Evolutionary conservation across 2,113 vertebrate genomes (phyloP).

Genomic region (Colaptes auratus): DNA sequence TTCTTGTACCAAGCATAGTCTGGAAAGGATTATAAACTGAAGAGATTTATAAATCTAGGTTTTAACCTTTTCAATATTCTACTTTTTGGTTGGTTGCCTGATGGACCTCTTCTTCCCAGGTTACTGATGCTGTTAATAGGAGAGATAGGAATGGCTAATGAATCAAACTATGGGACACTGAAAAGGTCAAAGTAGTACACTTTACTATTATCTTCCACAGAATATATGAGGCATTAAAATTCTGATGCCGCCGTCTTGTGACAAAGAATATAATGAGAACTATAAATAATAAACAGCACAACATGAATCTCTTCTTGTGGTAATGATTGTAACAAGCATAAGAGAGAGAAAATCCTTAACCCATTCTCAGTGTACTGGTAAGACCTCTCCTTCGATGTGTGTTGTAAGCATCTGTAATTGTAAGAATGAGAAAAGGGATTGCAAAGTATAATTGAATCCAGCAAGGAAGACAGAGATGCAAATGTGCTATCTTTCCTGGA

Average conservation of each 20-base stretch:
- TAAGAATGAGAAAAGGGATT: background rate
- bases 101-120: conserved; percentile 31
- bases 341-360: conserved; percentile 45
- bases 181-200: conserved; percentile 73
- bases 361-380: background rate
- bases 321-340: conserved; percentile 56
- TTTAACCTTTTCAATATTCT: conserved; percentile 72
- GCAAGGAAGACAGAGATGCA: background rate
- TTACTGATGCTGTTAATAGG: conserved; percentile 63
- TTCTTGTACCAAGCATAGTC: conserved; percentile 42
- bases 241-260: conserved; percentile 55
- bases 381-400: background rate
- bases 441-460: background rate
- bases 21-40: conserved; percentile 62
- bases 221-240: conserved; percentile 77
- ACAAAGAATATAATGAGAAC: conserved; percentile 76
- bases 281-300: conserved; percentile 75
- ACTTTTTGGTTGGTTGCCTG: conserved; percentile 58
- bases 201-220: conserved; percentile 67
- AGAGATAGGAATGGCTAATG: conserved; percentile 65
- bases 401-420: background rate
- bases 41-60: conserved; percentile 54
- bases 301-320: conserved; percentile 66
- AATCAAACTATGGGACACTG: conserved; percentile 65
- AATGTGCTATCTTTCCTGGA: background rate